phyloP scores from a whole-genome alignment of 92 coral and sea anemone genomes.

The Porites rus region DNA sequence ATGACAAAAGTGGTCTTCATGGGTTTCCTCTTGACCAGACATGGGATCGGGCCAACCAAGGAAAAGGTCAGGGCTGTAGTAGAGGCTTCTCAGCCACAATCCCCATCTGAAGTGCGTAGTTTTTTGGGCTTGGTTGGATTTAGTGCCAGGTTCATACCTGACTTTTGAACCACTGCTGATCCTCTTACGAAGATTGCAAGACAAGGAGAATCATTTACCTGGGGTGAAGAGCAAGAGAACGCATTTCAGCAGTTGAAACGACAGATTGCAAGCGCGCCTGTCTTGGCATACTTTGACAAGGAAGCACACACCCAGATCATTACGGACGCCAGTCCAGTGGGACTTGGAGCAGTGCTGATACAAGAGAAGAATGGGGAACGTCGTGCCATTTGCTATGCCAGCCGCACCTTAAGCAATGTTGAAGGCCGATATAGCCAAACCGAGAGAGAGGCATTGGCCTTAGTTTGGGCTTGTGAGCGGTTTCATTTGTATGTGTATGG shows the following conservation, averaged over 20 bases:
- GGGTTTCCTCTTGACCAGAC: constrained; percentile 29
- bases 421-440: constrained; percentile 59
- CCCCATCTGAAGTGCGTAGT: constrained; percentile 32
- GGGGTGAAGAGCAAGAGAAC: constrained; percentile 18
- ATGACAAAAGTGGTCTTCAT: constrained; percentile 30
- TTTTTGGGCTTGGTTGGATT: constrained; percentile 27
- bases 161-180: not conserved
- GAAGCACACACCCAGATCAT: constrained; percentile 42
- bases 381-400: constrained; percentile 38
- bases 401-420: constrained; percentile 24
- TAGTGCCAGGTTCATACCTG: constrained; percentile 11
- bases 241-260: constrained; percentile 26
- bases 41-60: constrained; percentile 34
- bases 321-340: constrained; percentile 45
- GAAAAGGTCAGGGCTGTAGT: constrained; percentile 24
- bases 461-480: constrained; percentile 66
- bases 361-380: constrained; percentile 27
- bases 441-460: constrained; percentile 54
- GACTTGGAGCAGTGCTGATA: constrained; percentile 17
- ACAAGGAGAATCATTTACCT: not conserved
- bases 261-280: constrained; percentile 35
- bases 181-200: not conserved
- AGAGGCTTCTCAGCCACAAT: not conserved
- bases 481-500: constrained; percentile 61
- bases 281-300: constrained; percentile 35